These are phyloP conservation scores for Microhierax caerulescens DNA, from an alignment of 2,797 vertebrate genomes.

Conservation along the genomic window DNA sequence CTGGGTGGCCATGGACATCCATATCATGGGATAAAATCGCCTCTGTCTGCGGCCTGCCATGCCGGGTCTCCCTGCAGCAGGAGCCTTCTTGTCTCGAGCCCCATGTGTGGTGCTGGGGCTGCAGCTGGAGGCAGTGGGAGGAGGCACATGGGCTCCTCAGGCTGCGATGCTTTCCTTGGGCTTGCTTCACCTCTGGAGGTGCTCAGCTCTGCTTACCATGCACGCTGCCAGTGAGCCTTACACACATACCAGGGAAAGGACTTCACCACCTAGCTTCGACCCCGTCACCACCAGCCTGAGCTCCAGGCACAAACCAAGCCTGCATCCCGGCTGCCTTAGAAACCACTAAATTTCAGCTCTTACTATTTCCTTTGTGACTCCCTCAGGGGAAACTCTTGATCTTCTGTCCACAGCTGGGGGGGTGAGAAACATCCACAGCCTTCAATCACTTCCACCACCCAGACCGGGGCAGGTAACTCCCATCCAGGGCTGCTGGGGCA, in stretches of 20 bases:
- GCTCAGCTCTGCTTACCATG: fast-evolving
- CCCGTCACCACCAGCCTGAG: not conserved
- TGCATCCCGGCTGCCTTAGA: not conserved
- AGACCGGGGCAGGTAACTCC: not conserved
- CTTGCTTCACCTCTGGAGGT: fast-evolving
- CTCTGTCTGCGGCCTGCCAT: not conserved
- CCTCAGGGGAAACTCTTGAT: not conserved
- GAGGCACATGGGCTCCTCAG: fast-evolving
- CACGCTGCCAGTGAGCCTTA: not conserved
- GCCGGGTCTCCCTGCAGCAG: not conserved
- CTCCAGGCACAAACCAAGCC: fast-evolving
- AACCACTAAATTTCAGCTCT: not conserved
- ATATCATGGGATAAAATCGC: fast-evolving
- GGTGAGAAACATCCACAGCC: too few species aligned
- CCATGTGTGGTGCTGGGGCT: fast-evolving
- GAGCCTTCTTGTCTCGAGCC: not conserved
- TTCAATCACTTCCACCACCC: not conserved
- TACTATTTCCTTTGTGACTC: not conserved
- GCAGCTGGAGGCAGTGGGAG: fast-evolving
- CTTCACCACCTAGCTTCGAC: not conserved
- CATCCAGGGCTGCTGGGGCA: fast-evolving
- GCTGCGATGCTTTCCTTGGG: not conserved
- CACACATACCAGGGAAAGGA: not conserved
- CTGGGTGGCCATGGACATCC: not conserved
- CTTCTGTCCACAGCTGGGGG: not conserved